Evolutionary conservation across 2,797 vertebrate genomes (phyloP), one percentile per base, ranked within the genome.

Genomic region (Apogon hyalosoma): DNA sequence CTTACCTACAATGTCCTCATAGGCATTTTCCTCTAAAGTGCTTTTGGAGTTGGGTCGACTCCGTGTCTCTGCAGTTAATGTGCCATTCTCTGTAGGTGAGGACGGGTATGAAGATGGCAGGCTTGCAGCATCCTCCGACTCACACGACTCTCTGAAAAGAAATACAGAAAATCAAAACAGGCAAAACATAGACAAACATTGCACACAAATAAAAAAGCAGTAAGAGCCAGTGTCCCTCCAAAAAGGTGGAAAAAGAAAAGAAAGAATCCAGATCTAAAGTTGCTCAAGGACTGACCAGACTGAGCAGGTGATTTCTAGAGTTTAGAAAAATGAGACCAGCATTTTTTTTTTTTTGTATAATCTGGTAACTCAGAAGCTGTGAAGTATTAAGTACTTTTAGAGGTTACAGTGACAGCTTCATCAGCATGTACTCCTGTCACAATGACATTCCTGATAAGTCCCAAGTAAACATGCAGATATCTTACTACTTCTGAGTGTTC

Each of bases 1-100:
- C 97, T 96, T 95, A 99, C 98, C 98, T 88, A 97, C 95, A 65
- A 99, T 98, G 82, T 99, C 98, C 93, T 99, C 97, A 80, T 99
- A 99, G 75, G 97, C 92, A 72, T 99, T 99, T 86, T 99, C 98
- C 94, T 99, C 96, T 94, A 96, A 96, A 95, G 96, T 97, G 96
- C 96, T 96, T 94, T 98, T 98, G 75, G 95, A 96, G 92, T 90
- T 94, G 86, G 95, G 95, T 68, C 94, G 95, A 76, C 88, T 94
- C 85, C 92, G 95, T 68, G 83, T 92, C 80, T 95, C 95, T 54
- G 78, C 70, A 73, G 88, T 83, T 62, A 83, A 50, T 0, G 95
- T 96, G 90, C 98, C 97, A 18, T 99, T 99, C 90, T 98, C 96
- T 68, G 93, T 95, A 16, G 96, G 96, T 12, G 88, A 90, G 73